Base-by-base conservation (phyloP, 2,113 vertebrate species). In the Cynopterus brachyotis region DNA sequence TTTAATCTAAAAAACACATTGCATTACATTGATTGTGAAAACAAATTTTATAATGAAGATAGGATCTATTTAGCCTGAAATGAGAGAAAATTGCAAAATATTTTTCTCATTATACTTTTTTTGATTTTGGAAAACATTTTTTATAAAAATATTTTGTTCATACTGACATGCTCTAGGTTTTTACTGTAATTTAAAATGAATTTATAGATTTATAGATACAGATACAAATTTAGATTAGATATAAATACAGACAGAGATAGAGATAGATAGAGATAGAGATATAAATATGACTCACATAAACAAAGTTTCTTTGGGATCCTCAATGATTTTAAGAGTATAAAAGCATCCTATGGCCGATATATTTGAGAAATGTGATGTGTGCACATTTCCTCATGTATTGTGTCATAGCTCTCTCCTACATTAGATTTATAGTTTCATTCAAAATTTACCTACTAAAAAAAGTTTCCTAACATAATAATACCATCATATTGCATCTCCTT, bases 291-390 rank as follows among this genome's bases (percentile, higher is more conserved):
- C 6, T 90, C 32, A 60, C 17, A 30, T 3, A 60, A 40, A 59
- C 2, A 20, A 37, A 64, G 53, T 1, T 47, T 53, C 24, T 50
- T 53, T 35, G 30, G 2, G 1, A 32, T 24, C 7, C 0, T 11
- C 35, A 35, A 53, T 35, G 67, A 32, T 75, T 95, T 85, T 60
- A 45, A 28, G 28, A 42, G 1, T 81, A 3, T 45, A 67, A 73
- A 59, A 16, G 4, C 3, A 37, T 35, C 26, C 10, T 69, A 19
- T 55, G 35, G 3, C n/a, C 22, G 17, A 60, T 26, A 15, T 45
- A 5, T 66, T 66, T 90, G 66, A 81, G 66, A 76, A 90, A 75
- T 62, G 9, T 30, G 12, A 45, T 3, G 0, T 66, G 5, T 53
- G 12, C 13, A 22, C 47, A 62, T 84, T 55, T 15, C 17, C 30